These are phyloP conservation scores for Hartigia nigra DNA, from an alignment of 2,888 invertebrate genomes.

Conservation along the genomic window DNA sequence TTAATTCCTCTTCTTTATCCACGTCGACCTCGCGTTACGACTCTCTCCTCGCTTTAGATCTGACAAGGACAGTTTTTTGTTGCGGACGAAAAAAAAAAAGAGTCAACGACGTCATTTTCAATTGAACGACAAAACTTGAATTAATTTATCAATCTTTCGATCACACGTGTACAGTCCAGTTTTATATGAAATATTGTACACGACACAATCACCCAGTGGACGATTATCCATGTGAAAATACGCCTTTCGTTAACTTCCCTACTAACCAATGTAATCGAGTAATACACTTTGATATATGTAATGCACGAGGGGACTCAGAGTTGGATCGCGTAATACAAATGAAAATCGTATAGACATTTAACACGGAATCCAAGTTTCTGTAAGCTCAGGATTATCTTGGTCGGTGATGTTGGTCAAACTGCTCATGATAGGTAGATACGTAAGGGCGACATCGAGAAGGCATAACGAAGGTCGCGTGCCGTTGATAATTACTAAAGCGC, in stretches of 20 bases:
- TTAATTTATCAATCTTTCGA: not conserved
- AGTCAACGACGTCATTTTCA: not conserved
- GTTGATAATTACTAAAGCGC: slow-evolving; percentile 24
- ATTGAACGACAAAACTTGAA: not conserved
- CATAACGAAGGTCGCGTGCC: slow-evolving; percentile 28
- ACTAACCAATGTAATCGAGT: not conserved
- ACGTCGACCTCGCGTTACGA: not conserved
- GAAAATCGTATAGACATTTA: not conserved
- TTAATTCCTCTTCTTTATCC: not conserved
- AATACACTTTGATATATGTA: not conserved
- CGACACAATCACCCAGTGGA: not conserved
- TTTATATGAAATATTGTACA: not conserved
- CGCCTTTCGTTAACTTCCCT: not conserved
- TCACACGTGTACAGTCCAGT: not conserved
- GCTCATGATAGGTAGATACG: not conserved
- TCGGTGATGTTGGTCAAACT: not conserved
- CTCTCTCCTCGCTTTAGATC: not conserved
- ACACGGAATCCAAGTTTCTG: slow-evolving; percentile 1
- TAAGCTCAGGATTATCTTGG: not conserved
- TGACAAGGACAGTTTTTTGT: not conserved
- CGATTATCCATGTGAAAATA: not conserved
- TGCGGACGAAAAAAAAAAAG: not conserved
- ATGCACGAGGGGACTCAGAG: no score
- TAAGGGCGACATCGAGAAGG: not conserved
- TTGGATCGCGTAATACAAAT: not conserved